A percentile compares a stretch with the other conserved stretches of the same genome.
These are phyloP conservation scores for Volucella inanis DNA, from an alignment of 2,888 invertebrate species.

Conservation along the genomic window DNA sequence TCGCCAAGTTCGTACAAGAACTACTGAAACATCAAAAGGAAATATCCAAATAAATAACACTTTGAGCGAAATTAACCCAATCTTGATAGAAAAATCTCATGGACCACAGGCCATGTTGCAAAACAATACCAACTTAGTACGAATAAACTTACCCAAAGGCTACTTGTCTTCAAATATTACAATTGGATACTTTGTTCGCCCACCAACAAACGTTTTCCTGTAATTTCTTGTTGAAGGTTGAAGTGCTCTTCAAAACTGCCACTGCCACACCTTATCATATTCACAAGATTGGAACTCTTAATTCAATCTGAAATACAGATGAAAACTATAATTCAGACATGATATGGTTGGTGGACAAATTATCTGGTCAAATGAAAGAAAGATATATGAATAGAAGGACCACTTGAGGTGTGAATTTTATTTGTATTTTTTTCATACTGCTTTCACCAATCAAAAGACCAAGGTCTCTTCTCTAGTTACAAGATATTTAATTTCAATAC, in stretches of 20 bases:
- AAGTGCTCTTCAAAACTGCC: slow-evolving; percentile 27
- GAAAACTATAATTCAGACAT: slow-evolving; percentile 3
- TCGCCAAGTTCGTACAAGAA: too few species aligned
- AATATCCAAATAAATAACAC: too few species aligned
- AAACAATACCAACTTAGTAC: not conserved
- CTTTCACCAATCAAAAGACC: slow-evolving; percentile 25
- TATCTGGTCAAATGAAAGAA: slow-evolving; percentile 35
- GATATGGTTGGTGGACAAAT: not conserved
- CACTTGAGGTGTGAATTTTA: slow-evolving; percentile 28
- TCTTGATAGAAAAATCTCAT: not conserved
- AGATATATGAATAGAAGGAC: not conserved
- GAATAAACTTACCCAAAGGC: slow-evolving; percentile 12
- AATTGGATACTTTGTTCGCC: slow-evolving; percentile 27
- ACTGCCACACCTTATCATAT: slow-evolving; percentile 35
- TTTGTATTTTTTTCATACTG: slow-evolving; percentile 26
- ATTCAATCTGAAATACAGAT: slow-evolving; percentile 9
- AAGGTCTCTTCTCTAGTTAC: not conserved
- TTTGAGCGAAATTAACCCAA: too few species aligned
- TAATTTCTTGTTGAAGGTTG: slow-evolving; percentile 6
- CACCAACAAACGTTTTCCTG: slow-evolving; percentile 26
- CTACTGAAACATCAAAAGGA: too few species aligned
- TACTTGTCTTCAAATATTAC: slow-evolving; percentile 19
- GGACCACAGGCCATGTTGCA: not conserved
- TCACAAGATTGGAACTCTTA: slow-evolving; percentile 11
- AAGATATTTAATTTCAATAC: not conserved